phyloP scores from a whole-genome alignment of 2,797 vertebrate genomes.

The Odontamblyopus rebecca region DNA sequence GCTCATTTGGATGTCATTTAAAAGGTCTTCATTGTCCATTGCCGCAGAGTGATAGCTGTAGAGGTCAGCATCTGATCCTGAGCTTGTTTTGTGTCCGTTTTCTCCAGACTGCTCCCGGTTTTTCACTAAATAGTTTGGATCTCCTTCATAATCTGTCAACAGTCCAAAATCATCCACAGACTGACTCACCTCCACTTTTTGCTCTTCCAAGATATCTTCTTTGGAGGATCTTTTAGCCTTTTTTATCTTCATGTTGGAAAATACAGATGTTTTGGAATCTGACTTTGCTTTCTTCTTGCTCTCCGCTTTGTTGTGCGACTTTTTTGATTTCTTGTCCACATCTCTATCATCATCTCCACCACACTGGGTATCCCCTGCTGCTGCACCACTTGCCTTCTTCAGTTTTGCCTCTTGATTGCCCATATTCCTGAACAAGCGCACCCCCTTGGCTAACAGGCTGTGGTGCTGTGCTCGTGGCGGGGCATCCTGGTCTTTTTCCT shows the following conservation, averaged over 20 bases:
- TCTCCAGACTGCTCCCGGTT: slow-evolving; percentile 66
- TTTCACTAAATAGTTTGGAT: slow-evolving; percentile 64
- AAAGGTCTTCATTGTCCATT: slow-evolving; percentile 87
- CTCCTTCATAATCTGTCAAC: slow-evolving; percentile 80
- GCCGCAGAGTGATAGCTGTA: slow-evolving; percentile 95
- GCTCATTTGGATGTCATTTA: slow-evolving; percentile 90
- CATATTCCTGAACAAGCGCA: slow-evolving; percentile 81
- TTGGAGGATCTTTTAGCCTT: slow-evolving; percentile 83
- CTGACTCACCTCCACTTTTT: slow-evolving; percentile 75
- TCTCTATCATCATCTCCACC: slow-evolving; percentile 77
- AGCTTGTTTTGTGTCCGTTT: slow-evolving; percentile 83
- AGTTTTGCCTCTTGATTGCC: slow-evolving; percentile 94
- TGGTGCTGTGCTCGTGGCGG: slow-evolving; percentile 73
- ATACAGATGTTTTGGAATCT: slow-evolving; percentile 85
- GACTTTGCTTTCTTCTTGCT: slow-evolving; percentile 85
- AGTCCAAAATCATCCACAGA: slow-evolving; percentile 76
- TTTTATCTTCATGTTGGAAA: slow-evolving; percentile 90
- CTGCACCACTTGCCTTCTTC: slow-evolving; percentile 79
- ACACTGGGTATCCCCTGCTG: slow-evolving; percentile 72
- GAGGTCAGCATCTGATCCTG: slow-evolving; percentile 91
- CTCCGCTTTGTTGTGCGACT: slow-evolving; percentile 80
- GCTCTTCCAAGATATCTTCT: slow-evolving; percentile 81
- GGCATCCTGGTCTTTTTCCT: slow-evolving; percentile 48
- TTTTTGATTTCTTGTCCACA: slow-evolving; percentile 85
- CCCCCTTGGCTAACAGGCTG: slow-evolving; percentile 81